Percentiles rank a stretch among this genome's conserved stretches.
Conservation (phyloP, 2,888 invertebrate species). For the Ochropacha duplaris region DNA sequence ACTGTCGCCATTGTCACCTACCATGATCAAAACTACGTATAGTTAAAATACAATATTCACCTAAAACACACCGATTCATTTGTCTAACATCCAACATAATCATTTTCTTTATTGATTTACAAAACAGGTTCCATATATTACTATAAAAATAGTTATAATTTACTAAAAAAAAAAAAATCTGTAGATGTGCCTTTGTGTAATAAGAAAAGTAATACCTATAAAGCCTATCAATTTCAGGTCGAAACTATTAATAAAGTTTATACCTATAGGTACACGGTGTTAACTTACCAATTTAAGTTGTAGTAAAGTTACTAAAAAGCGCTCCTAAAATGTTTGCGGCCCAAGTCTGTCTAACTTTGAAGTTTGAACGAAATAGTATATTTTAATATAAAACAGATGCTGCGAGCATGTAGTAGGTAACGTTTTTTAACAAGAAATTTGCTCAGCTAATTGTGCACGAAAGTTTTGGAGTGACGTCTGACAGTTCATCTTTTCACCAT, state of each 20-base stretch:
- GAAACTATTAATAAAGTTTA: slow-evolving; percentile 15
- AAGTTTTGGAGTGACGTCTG: slow-evolving; percentile 5
- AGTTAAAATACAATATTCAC: too few relatives aligned
- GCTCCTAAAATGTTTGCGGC: slow-evolving; percentile 21
- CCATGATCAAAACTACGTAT: too few relatives aligned
- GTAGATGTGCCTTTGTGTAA: too few relatives aligned
- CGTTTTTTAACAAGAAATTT: slow-evolving; percentile 1
- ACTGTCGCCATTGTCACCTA: too few relatives aligned
- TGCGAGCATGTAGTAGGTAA: background rate
- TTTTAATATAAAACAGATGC: background rate
- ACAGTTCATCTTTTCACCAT: slow-evolving; percentile 4
- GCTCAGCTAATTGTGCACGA: background rate
- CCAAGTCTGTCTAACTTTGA: slow-evolving; percentile 14
- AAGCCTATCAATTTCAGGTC: background rate
- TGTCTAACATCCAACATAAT: too few relatives aligned
- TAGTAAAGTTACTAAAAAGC: slow-evolving; percentile 27
- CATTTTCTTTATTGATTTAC: too few relatives aligned
- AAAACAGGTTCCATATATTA: too few relatives aligned
- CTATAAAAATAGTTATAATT: too few relatives aligned
- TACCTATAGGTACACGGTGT: slow-evolving; percentile 6
- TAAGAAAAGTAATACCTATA: background rate
- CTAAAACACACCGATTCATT: too few relatives aligned
- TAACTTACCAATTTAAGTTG: slow-evolving; percentile 23
- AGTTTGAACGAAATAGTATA: slow-evolving; percentile 11
- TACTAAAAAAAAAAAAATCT: too few relatives aligned